Conservation (phyloP, 2,888 invertebrate species). For the Hydrotaea diabolus region DNA sequence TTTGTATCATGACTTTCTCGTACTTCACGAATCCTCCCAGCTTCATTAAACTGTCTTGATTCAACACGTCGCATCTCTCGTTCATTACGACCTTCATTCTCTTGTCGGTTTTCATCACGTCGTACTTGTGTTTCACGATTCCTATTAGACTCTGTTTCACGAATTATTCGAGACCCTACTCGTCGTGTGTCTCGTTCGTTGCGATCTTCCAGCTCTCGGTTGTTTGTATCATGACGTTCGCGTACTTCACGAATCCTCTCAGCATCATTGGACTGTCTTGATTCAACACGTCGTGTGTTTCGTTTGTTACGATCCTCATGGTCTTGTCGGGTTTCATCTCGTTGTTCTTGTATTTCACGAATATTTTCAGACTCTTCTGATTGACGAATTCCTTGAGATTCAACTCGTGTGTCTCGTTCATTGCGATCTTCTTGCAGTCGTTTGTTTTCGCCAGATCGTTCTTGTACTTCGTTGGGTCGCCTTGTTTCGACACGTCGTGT, state of each 20-base stretch:
- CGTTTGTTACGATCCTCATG: neutral
- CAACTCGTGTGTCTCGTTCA: neutral
- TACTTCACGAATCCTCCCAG: neutral
- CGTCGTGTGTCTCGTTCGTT: neutral
- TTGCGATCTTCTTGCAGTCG: neutral
- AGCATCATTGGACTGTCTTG: neutral
- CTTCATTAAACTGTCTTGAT: neutral
- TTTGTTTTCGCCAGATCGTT: neutral
- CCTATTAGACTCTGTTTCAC: too few relatives aligned
- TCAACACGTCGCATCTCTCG: slow-evolving; percentile 10
- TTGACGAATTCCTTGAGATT: neutral
- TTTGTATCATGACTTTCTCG: neutral
- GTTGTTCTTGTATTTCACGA: neutral
- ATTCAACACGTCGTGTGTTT: neutral
- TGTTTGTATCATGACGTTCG: neutral
- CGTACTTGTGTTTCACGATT: neutral
- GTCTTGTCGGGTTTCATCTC: neutral
- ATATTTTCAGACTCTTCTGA: neutral
- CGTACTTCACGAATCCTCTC: neutral
- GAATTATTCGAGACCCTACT: too few relatives aligned
- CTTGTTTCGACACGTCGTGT: neutral
- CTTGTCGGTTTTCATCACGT: neutral
- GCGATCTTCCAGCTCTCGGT: slow-evolving; percentile 1
- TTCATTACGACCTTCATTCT: neutral
- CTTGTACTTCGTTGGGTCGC: neutral